Evolutionary conservation across 2,797 vertebrate genomes (phyloP).

Genomic region (Capromys pilorides): DNA sequence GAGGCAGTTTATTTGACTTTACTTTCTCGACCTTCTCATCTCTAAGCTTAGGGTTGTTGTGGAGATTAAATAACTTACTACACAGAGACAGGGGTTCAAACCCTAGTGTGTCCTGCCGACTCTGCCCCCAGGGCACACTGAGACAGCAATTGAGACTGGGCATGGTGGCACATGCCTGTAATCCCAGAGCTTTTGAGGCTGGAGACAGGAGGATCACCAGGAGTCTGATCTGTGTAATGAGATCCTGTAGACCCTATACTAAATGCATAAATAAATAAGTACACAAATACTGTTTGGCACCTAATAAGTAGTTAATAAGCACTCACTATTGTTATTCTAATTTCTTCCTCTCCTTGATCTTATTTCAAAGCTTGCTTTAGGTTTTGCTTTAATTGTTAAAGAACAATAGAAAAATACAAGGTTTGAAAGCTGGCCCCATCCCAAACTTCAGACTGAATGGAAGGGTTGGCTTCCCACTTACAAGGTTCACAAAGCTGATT

Average conservation of each 20-base stretch:
- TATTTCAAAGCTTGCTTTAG: background rate
- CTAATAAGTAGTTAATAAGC: slow-evolving; percentile 4
- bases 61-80: slow-evolving; percentile 32
- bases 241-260: too few species aligned
- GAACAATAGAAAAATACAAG: background rate
- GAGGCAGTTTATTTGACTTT: background rate
- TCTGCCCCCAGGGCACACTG: too few species aligned
- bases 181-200: too few species aligned
- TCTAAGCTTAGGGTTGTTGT: background rate
- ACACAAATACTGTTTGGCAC: slow-evolving; percentile 1
- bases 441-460: background rate
- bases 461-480: background rate
- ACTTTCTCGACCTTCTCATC: slow-evolving; percentile 16
- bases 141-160: too few species aligned
- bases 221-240: too few species aligned
- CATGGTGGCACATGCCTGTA: too few species aligned
- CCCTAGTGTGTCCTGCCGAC: too few species aligned
- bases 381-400: slow-evolving; percentile 21
- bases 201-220: too few species aligned
- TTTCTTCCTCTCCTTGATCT: background rate
- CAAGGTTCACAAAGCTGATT: background rate
- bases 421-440: background rate
- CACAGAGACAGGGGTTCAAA: background rate
- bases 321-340: slow-evolving; percentile 32
- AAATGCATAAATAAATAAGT: too few species aligned